Evolutionary conservation across 2,113 vertebrate genomes (phyloP).

Genomic region (Hydropotes inermis): DNA sequence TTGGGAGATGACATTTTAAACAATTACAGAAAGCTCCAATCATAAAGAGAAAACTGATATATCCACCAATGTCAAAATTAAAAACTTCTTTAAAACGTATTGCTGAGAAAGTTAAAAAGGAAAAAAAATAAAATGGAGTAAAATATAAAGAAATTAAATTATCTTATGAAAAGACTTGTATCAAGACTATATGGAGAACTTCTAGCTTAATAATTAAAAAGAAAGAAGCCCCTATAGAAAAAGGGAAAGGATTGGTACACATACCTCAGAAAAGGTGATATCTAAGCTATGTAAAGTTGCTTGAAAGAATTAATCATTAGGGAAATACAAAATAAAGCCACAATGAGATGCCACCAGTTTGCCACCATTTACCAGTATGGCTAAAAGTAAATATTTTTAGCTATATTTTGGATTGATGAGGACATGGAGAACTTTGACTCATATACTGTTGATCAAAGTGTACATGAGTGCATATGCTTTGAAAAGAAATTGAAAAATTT

Average conservation of each 20-base stretch:
- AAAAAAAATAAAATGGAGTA: not conserved
- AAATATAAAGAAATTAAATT: not conserved
- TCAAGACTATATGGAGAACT: not conserved
- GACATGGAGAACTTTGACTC: not conserved
- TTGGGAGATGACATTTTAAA: not conserved
- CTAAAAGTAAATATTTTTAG: not conserved
- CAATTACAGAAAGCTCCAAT: not conserved
- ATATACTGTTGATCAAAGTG: not conserved
- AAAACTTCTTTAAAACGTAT: not conserved
- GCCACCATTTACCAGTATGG: not conserved
- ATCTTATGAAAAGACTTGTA: not conserved
- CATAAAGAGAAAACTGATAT: not conserved
- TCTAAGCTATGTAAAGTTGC: not conserved
- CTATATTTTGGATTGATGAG: not conserved
- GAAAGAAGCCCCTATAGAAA: not conserved
- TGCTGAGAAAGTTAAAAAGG: not conserved
- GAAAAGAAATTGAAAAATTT: not conserved
- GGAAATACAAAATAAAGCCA: not conserved
- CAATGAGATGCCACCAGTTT: not conserved
- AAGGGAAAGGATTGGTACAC: not conserved
- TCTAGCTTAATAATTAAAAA: not conserved
- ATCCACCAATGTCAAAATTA: not conserved
- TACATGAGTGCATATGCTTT: not conserved
- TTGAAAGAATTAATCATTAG: not conserved
- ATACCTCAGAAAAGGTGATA: not conserved